These are phyloP conservation scores for Oenanthe melanoleuca DNA, from an alignment of 2,113 vertebrate species.

Conservation along the genomic window DNA sequence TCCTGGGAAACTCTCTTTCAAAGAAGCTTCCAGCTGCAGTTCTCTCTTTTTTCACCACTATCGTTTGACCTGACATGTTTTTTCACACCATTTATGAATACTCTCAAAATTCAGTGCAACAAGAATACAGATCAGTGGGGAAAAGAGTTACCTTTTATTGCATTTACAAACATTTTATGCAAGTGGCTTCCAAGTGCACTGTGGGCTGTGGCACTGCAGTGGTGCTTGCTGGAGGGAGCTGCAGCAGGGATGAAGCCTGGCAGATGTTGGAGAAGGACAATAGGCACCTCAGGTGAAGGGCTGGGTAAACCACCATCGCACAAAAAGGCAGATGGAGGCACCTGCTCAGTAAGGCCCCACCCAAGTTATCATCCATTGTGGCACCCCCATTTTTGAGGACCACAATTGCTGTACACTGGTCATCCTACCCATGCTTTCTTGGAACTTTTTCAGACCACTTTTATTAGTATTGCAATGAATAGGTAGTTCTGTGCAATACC, in stretches of 20 bases:
- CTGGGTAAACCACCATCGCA: background rate
- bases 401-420: rapidly evolving
- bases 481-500: background rate
- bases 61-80: background rate
- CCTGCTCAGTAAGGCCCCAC: background rate
- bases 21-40: background rate
- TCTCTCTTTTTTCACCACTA: background rate
- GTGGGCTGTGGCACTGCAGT: background rate
- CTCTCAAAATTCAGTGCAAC: background rate
- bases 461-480: background rate
- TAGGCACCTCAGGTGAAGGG: background rate
- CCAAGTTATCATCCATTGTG: background rate
- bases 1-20: background rate
- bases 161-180: background rate
- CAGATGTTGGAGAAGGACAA: background rate
- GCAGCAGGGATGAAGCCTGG: background rate
- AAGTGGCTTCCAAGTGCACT: background rate
- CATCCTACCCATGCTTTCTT: background rate
- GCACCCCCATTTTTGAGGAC: background rate
- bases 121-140: background rate
- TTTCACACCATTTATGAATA: background rate
- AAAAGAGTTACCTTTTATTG: background rate
- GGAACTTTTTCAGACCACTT: background rate
- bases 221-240: background rate
- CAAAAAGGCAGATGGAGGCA: background rate